phyloP scores from a whole-genome alignment of 2,113 vertebrate genomes.

The Galbula dea region DNA sequence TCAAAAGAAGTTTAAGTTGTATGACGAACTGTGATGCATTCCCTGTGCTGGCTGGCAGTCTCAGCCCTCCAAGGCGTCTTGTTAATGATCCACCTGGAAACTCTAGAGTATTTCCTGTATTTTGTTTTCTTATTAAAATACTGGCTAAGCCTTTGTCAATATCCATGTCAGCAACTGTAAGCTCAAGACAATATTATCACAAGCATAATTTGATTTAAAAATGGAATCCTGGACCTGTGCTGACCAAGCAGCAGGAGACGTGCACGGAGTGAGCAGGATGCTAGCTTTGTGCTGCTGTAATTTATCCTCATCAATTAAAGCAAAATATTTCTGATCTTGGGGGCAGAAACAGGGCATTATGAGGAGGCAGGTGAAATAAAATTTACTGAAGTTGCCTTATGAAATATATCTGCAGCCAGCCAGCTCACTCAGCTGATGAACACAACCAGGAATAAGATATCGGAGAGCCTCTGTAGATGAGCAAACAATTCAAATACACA shows the following conservation, averaged over 20 bases:
- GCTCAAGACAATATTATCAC: slow-evolving; percentile 91
- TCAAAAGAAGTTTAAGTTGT: slow-evolving; percentile 84
- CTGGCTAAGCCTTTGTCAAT: slow-evolving; percentile 91
- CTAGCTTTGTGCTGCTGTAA: neutral
- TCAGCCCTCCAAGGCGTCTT: slow-evolving; percentile 76
- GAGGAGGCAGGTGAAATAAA: neutral
- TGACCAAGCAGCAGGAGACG: slow-evolving; percentile 73
- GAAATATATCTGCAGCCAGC: neutral
- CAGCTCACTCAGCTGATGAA: neutral
- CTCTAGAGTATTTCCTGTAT: slow-evolving; percentile 81
- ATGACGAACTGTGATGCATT: slow-evolving; percentile 76
- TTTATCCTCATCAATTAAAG: slow-evolving; percentile 43
- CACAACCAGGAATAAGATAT: neutral
- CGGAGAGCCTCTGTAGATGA: neutral
- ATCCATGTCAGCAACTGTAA: slow-evolving; percentile 86
- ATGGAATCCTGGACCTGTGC: slow-evolving; percentile 77
- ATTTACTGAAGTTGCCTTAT: neutral
- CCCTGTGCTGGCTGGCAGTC: slow-evolving; percentile 67
- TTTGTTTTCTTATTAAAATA: slow-evolving; percentile 98
- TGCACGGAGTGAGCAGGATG: neutral
- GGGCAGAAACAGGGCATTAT: neutral
- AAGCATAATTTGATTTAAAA: slow-evolving; percentile 91
- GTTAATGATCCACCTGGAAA: slow-evolving; percentile 89
- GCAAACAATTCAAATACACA: neutral
- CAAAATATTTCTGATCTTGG: neutral